Conservation (phyloP, 2,888 invertebrate genomes). For the Callimorpha dominula region DNA sequence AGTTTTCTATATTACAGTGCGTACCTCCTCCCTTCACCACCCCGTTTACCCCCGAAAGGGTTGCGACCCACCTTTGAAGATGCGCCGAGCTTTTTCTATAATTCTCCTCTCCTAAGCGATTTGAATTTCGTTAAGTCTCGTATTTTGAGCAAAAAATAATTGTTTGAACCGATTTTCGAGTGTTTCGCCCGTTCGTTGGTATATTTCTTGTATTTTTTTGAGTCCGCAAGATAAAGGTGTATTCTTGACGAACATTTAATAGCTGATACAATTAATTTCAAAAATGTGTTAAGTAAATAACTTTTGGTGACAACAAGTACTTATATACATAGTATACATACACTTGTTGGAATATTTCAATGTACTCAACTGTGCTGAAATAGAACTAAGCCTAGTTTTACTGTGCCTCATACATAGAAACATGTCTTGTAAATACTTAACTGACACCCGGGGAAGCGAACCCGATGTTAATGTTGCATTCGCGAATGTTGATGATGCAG, state of each 20-base stretch:
- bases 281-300: background rate
- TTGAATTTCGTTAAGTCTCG: constrained; percentile 86
- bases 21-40: constrained; percentile 59
- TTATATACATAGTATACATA: background rate
- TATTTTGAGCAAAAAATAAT: constrained; percentile 86
- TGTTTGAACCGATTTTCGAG: constrained; percentile 80
- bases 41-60: constrained; percentile 70
- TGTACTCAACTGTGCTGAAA: background rate
- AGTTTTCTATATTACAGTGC: constrained; percentile 87
- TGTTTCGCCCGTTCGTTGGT: constrained; percentile 62
- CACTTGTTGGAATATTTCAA: background rate
- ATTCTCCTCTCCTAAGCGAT: constrained; percentile 84
- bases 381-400: background rate
- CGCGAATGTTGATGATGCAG: too few species aligned
- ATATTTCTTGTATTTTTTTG: constrained; percentile 61
- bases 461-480: too few species aligned
- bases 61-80: constrained; percentile 85
- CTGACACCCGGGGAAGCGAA: too few species aligned
- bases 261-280: background rate
- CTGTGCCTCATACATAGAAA: too few species aligned
- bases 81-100: constrained; percentile 85
- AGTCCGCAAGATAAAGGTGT: constrained; percentile 52
- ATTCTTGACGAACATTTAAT: constrained; percentile 38
- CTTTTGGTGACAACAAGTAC: background rate
- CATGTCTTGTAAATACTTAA: too few species aligned